Conservation (phyloP, 92 coral and sea anemone species). For the Paragorgia papillata region DNA sequence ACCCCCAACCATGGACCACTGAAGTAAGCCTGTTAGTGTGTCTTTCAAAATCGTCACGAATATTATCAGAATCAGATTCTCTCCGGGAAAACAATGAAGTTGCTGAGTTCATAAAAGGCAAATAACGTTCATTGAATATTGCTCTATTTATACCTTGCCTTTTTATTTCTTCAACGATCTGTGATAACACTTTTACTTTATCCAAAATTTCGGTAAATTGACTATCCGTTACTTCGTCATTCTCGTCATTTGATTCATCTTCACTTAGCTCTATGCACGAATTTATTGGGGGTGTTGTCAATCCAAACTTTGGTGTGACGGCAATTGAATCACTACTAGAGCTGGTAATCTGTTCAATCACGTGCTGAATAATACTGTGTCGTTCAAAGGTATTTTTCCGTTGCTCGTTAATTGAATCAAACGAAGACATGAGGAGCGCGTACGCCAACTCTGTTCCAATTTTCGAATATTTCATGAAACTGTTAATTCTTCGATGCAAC, state of each 20-base stretch:
- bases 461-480: slow-evolving; percentile 35
- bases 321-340: neutral
- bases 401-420: neutral
- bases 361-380: slow-evolving; percentile 2
- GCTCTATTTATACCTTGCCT: no score
- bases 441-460: slow-evolving; percentile 25
- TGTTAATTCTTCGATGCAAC: slow-evolving; percentile 51
- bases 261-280: neutral
- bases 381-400: neutral
- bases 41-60: neutral
- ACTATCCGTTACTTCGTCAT: neutral
- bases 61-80: no score
- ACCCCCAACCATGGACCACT: slow-evolving; percentile 24
- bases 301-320: slow-evolving; percentile 1
- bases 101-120: slow-evolving; percentile 14
- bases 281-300: slow-evolving; percentile 10
- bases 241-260: slow-evolving; percentile 8
- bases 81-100: neutral
- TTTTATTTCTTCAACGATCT: no score
- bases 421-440: slow-evolving; percentile 14
- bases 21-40: neutral
- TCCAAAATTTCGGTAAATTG: neutral
- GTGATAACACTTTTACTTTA: neutral
- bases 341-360: slow-evolving; percentile 1
- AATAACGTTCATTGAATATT: neutral